A percentile compares a stretch with the other conserved stretches of the same genome.
Evolutionary conservation across 2,797 vertebrate species (phyloP).

Genomic region (Hipposideros larvatus): DNA sequence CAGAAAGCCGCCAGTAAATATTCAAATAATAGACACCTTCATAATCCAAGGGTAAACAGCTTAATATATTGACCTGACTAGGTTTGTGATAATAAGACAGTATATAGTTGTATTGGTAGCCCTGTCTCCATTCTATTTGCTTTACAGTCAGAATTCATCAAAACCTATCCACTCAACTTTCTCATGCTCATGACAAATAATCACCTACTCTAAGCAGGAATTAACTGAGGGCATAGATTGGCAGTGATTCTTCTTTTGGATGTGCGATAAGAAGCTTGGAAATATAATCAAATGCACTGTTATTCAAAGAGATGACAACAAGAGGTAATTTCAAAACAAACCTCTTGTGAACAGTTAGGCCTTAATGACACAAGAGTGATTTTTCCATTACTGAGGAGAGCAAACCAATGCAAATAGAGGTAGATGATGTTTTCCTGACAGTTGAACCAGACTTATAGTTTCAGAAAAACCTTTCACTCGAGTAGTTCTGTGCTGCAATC

Average conservation of each 20-base stretch:
- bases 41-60: not conserved
- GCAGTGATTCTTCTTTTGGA: constrained; percentile 42
- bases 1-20: constrained; percentile 4
- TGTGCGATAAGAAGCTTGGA: constrained; percentile 49
- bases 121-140: not conserved
- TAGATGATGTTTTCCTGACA: constrained; percentile 24
- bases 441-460: constrained; percentile 32
- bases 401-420: not conserved
- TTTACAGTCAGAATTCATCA: constrained; percentile 44
- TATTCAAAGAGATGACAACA: constrained; percentile 67
- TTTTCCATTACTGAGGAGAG: constrained; percentile 63
- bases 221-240: constrained; percentile 56
- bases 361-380: constrained; percentile 55
- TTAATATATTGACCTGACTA: constrained; percentile 7
- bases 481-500: not conserved
- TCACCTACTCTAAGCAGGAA: constrained; percentile 36
- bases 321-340: constrained; percentile 64
- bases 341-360: constrained; percentile 41
- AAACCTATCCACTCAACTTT: constrained; percentile 40
- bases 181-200: not conserved
- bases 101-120: not conserved
- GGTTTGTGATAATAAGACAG: constrained; percentile 11
- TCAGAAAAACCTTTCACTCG: constrained; percentile 11
- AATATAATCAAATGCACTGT: constrained; percentile 55
- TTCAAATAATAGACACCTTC: constrained; percentile 42